A percentile compares a stretch with the other conserved stretches of the same genome.
Conservation (phyloP, 2,797 vertebrate species). For the Myotis pilosus region DNA sequence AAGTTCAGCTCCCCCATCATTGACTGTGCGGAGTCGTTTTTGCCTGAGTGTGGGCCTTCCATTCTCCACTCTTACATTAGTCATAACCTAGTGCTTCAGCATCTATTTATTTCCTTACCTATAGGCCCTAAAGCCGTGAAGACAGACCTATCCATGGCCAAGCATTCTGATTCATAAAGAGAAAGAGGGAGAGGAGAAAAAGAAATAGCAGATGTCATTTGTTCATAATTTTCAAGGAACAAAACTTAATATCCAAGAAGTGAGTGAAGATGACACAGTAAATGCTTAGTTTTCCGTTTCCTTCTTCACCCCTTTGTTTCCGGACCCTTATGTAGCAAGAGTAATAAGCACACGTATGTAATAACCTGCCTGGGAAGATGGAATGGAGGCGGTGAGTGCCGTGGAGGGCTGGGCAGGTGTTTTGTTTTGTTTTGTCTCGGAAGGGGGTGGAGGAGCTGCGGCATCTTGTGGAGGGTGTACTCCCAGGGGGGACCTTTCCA, state of each 20-base stretch:
- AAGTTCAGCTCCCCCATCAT: background rate
- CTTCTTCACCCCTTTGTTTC: background rate
- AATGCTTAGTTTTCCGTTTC: background rate
- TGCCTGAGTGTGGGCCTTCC: background rate
- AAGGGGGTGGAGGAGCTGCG: background rate
- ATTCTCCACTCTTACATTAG: background rate
- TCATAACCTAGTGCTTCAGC: too few relatives aligned
- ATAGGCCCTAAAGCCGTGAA: background rate
- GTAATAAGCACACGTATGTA: background rate
- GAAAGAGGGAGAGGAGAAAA: background rate
- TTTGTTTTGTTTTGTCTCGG: background rate
- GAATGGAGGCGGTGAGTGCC: background rate
- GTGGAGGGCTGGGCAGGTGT: background rate
- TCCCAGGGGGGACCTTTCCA: background rate
- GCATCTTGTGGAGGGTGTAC: background rate
- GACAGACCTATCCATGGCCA: background rate
- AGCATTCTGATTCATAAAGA: background rate
- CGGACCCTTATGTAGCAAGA: background rate
- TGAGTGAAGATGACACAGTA: background rate
- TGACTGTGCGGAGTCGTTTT: too few relatives aligned
- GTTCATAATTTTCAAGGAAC: background rate
- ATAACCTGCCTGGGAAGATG: background rate
- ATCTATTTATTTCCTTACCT: background rate
- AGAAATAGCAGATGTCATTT: background rate
- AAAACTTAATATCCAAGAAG: background rate